phyloP scores from a whole-genome alignment of 2,797 vertebrate species.

The Rhinatrema bivittatum region DNA sequence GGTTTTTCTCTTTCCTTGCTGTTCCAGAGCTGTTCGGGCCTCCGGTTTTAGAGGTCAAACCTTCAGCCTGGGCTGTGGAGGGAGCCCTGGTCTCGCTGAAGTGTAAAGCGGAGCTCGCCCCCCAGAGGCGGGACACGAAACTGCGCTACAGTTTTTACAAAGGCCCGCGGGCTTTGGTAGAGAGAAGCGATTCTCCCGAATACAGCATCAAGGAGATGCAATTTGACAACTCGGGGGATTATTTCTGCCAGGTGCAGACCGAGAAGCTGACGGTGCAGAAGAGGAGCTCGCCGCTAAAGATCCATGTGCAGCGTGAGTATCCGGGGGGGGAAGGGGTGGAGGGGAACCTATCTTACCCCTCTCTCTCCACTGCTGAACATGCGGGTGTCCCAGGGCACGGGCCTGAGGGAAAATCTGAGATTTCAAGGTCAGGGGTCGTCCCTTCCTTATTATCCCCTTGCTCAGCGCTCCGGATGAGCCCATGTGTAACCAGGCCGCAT shows the following conservation, averaged over 20 bases:
- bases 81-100: constrained; percentile 12
- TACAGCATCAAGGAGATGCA: constrained; percentile 7
- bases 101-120: constrained; percentile 28
- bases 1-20: too few species aligned
- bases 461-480: rapidly evolving
- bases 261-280: constrained; percentile 19
- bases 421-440: too few species aligned
- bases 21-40: constrained; percentile 28
- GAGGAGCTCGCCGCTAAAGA: constrained; percentile 10
- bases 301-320: constrained; percentile 22
- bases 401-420: neutral
- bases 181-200: neutral
- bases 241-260: constrained; percentile 23
- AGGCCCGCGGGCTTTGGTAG: constrained; percentile 9
- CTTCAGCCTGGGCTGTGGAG: neutral
- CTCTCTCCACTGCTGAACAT: too few species aligned
- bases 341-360: neutral
- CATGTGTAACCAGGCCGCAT: neutral
- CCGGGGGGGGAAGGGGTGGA: too few species aligned
- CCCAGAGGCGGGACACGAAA: constrained; percentile 16
- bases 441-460: too few species aligned
- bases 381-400: too few species aligned
- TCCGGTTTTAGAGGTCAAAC: constrained; percentile 4
- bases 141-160: constrained; percentile 40
- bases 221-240: constrained; percentile 19